These are phyloP conservation scores for Drosophila obscura DNA, from an alignment of 1,140 invertebrate species.

Conservation along the genomic window DNA sequence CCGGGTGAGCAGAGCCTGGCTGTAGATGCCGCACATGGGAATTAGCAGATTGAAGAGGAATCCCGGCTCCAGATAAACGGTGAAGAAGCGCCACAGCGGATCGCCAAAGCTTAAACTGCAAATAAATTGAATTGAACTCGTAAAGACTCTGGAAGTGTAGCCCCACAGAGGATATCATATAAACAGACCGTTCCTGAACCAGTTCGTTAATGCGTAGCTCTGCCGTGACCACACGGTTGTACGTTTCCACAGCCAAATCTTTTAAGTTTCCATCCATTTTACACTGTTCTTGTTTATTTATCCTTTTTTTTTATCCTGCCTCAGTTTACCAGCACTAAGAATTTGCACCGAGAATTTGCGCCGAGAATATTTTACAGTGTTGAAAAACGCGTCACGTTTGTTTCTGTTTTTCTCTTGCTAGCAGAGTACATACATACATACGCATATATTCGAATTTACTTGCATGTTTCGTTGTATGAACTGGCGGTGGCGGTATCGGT, in stretches of 20 bases:
- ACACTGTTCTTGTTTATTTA: neutral
- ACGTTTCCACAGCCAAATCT: slow-evolving; percentile 29
- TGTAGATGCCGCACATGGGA: slow-evolving; percentile 59
- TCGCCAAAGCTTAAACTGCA: slow-evolving; percentile 40
- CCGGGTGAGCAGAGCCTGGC: slow-evolving; percentile 55
- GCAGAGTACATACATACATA: too few species aligned
- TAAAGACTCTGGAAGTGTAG: neutral
- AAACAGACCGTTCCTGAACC: slow-evolving; percentile 59
- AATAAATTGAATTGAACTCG: neutral
- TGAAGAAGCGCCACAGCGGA: slow-evolving; percentile 48
- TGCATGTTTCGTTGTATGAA: too few species aligned
- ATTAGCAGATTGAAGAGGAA: slow-evolving; percentile 58
- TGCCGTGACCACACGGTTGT: slow-evolving; percentile 35
- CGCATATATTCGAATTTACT: too few species aligned
- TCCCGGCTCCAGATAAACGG: slow-evolving; percentile 45
- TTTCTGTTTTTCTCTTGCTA: too few species aligned
- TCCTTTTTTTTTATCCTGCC: neutral
- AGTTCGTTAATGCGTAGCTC: slow-evolving; percentile 65
- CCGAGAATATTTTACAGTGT: too few species aligned
- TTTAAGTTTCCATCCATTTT: slow-evolving; percentile 21
- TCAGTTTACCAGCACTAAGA: too few species aligned
- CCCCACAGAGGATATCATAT: too few species aligned
- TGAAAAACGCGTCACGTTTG: too few species aligned
- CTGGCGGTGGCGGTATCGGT: too few species aligned
- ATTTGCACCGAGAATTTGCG: too few species aligned